Evolutionary conservation across 1,140 invertebrate species (phyloP), one percentile per base, ranked within the genome.

Genomic region (Lerema accius): DNA sequence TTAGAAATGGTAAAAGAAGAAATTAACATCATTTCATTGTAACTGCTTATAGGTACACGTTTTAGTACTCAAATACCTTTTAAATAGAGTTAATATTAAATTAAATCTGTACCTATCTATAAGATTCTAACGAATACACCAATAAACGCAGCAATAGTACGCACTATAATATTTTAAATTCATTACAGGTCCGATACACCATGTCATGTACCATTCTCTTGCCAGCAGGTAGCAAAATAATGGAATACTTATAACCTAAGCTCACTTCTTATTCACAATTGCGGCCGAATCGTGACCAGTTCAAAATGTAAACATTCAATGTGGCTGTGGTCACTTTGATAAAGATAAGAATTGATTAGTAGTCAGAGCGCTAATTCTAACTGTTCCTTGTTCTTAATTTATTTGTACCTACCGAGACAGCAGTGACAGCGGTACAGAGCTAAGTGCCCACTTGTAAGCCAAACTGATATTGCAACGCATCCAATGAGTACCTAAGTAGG

Each of bases 221-320:
- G 50, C 16, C 37, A 32, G 49, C 49, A 56, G 65, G 40, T 55
- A 61, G 39, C 43, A 58, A 65, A 72, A 60, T 59, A 51, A 58
- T 49, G 42, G 26, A 51, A 56, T 42, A 58, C 51, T 56, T 35
- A 28, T 48, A 62, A 56, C 45, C 37, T 10, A 42, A 48, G 59
- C 42, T 32, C 69, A 73, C 48, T 80, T 69, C 67, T 71, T 73
- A 75, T 73, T 72, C 76, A 67, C 68, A 75, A 77, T 78, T 71
- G 77, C 72, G 69, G 71, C 62, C 65, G 64, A 73, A 69, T 78
- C 81, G 81, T 82, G 81, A 84, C 79, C 69, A 72, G 77, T 71
- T 69, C 67, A 61, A 69, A 73, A 74, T 71, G 61, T 68, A 66
- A 77, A 68, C 67, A 74, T 69, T 68, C 55, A 71, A 59, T 55